Conservation (phyloP, 2,888 invertebrate species). For the Dolichomitus sp. region DNA sequence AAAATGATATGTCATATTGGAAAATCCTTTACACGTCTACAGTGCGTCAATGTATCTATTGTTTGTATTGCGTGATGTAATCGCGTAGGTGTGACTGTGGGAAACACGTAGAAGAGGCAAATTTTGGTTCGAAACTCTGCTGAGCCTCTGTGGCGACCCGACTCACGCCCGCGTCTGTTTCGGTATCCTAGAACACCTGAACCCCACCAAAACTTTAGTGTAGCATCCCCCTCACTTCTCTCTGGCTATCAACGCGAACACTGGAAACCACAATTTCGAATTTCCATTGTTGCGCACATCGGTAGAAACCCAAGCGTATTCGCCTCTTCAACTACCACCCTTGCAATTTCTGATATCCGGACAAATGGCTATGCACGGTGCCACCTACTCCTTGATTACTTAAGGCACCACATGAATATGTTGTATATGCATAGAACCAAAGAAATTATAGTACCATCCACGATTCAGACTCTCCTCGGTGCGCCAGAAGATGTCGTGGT, state of each 20-base stretch:
- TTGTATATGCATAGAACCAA: background rate
- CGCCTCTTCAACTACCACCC: conserved; percentile 2
- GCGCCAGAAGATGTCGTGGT: background rate
- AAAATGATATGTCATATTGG: background rate
- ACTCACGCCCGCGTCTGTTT: conserved; percentile 20
- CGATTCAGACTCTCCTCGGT: conserved; percentile 3
- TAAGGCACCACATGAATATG: background rate
- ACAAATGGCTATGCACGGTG: conserved; percentile 25
- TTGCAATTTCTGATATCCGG: conserved; percentile 31
- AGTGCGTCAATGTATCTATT: background rate
- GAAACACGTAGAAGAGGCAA: conserved; percentile 33
- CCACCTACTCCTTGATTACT: conserved; percentile 6
- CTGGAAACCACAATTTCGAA: conserved; percentile 59
- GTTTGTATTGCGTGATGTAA: conserved; percentile 30
- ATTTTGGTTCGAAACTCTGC: conserved; percentile 53
- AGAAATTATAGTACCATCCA: conserved; percentile 3
- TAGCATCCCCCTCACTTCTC: conserved; percentile 12
- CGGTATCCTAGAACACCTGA: conserved; percentile 53
- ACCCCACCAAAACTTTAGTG: conserved; percentile 49
- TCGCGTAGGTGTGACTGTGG: conserved; percentile 36
- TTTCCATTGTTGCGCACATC: conserved; percentile 60
- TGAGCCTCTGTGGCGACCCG: conserved; percentile 30
- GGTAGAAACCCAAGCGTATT: conserved; percentile 31
- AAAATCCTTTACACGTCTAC: background rate
- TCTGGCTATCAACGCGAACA: conserved; percentile 35